Evolutionary conservation across 1,140 invertebrate species (phyloP).

Genomic region (Mycetomoellerius zeteki): DNA sequence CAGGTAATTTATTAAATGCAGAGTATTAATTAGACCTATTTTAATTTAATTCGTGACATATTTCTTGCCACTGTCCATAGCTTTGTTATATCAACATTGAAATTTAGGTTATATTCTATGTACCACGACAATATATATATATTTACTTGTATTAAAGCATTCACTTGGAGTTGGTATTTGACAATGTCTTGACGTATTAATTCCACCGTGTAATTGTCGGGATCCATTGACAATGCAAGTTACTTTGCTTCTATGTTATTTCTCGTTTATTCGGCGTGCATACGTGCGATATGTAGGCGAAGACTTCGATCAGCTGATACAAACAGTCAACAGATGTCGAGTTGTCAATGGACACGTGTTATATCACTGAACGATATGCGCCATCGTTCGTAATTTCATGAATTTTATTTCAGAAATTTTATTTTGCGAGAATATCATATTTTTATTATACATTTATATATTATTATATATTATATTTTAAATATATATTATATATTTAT

Average conservation of each 20-base stretch:
- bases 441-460: not conserved
- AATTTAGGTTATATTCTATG: constrained; percentile 27
- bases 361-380: not conserved
- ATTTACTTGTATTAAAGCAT: constrained; percentile 92
- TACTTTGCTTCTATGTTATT: not conserved
- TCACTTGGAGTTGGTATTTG: constrained; percentile 91
- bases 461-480: not conserved
- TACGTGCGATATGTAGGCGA: not conserved
- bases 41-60: constrained; percentile 14
- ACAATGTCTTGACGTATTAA: constrained; percentile 89
- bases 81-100: not conserved
- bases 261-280: not conserved
- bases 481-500: not conserved
- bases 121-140: not conserved
- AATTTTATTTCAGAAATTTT: not conserved
- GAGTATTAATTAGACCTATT: constrained; percentile 33
- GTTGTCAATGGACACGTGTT: not conserved
- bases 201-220: constrained; percentile 73
- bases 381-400: not conserved
- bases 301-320: constrained; percentile 28
- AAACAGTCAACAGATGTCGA: not conserved
- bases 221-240: constrained; percentile 72
- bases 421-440: not conserved
- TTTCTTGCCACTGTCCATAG: not conserved
- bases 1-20: constrained; percentile 40